A percentile compares a stretch with the other conserved stretches of the same genome.
Evolutionary conservation across 1,140 invertebrate species (phyloP).

Genomic region (Drosophila fuyamai): DNA sequence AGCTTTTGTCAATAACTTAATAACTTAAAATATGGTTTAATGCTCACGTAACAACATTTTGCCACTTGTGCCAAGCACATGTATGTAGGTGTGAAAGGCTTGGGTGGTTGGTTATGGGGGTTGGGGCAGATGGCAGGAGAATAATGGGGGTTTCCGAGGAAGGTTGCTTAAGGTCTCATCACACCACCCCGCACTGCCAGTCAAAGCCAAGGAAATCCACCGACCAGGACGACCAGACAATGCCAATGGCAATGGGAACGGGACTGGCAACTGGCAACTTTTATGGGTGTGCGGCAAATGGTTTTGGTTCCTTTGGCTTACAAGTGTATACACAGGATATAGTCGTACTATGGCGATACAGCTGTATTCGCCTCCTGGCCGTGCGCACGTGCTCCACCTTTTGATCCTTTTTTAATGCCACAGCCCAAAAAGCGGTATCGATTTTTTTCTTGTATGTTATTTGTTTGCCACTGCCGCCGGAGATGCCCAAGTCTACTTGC

Average conservation of each 20-base stretch:
- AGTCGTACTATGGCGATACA: slow-evolving; percentile 18
- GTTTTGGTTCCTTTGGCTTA: slow-evolving; percentile 41
- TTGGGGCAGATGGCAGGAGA: slow-evolving; percentile 7
- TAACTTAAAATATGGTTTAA: slow-evolving; percentile 84
- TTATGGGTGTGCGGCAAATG: slow-evolving; percentile 41
- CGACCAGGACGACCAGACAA: slow-evolving; percentile 32
- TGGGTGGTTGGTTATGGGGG: background rate
- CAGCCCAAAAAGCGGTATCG: slow-evolving; percentile 63
- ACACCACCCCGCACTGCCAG: slow-evolving; percentile 11
- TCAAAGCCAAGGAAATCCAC: slow-evolving; percentile 50
- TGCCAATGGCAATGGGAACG: slow-evolving; percentile 43
- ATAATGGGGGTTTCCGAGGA: background rate
- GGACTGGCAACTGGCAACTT: slow-evolving; percentile 50
- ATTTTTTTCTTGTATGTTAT: slow-evolving; percentile 58
- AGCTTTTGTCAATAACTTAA: slow-evolving; percentile 83
- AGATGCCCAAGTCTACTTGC: slow-evolving; percentile 37
- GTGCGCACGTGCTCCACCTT: slow-evolving; percentile 65
- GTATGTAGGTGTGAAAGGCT: slow-evolving; percentile 62
- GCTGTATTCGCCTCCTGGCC: slow-evolving; percentile 46
- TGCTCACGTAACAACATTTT: slow-evolving; percentile 82
- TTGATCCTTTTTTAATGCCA: slow-evolving; percentile 72
- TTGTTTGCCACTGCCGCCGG: slow-evolving; percentile 18
- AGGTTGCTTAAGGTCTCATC: slow-evolving; percentile 46
- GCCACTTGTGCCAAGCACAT: slow-evolving; percentile 74
- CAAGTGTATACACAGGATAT: slow-evolving; percentile 44